Conservation (phyloP, 1,140 invertebrate species). For the Stenopsyche tienmushanensis region DNA sequence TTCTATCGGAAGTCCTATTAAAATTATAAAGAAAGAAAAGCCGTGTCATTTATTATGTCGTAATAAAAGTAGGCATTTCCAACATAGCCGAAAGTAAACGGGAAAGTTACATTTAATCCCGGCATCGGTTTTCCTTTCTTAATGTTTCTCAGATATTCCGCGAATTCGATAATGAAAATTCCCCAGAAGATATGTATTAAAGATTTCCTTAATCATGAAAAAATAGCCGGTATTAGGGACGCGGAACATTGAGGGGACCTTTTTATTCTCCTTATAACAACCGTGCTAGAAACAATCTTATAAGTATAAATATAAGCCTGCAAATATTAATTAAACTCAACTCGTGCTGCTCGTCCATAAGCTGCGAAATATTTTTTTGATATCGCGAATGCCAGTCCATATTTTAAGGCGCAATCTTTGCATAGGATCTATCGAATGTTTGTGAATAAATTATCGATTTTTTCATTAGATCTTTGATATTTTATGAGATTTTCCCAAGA, state of each 20-base stretch:
- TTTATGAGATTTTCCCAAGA: no score
- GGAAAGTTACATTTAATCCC: no score
- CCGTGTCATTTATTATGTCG: no score
- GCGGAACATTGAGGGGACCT: conserved; percentile 24
- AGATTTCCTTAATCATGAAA: conserved; percentile 38
- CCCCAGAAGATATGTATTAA: conserved; percentile 19
- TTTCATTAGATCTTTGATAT: no score
- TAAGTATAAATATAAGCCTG: conserved; percentile 38
- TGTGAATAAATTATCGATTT: no score
- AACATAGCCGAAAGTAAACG: no score
- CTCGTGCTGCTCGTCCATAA: conserved; percentile 13
- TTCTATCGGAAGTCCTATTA: no score
- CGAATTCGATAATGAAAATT: conserved; percentile 33
- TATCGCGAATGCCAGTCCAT: no score
- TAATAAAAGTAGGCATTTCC: no score
- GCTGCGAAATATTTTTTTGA: conserved; percentile 6
- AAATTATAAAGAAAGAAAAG: no score
- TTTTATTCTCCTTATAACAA: conserved; percentile 35
- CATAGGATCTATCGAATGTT: no score
- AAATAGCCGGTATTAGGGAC: conserved; percentile 34
- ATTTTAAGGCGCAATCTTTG: no score
- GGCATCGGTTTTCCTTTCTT: background rate
- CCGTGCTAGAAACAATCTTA: conserved; percentile 35
- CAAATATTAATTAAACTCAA: conserved; percentile 39
- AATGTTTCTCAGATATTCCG: background rate